Percentiles rank a stretch among this genome's conserved stretches.
Evolutionary conservation across 2,888 invertebrate species (phyloP).

Genomic region (Galerucella pusilla): DNA sequence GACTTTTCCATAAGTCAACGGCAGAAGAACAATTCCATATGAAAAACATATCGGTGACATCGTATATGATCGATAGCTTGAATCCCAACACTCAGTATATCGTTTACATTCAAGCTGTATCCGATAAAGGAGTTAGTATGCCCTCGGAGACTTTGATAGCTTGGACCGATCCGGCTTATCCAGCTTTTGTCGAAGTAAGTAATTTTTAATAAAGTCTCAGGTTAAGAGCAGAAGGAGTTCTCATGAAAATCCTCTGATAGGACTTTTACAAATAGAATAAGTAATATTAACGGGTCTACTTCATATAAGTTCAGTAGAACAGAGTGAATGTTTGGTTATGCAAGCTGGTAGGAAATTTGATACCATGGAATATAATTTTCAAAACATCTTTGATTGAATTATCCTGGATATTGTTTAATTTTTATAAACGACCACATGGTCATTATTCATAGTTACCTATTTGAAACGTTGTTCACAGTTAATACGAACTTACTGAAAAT

Average conservation of each 20-base stretch:
- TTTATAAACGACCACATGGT: too few relatives aligned
- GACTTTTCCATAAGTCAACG: constrained; percentile 77
- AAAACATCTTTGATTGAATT: too few relatives aligned
- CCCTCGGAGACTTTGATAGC: constrained; percentile 86
- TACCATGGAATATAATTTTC: too few relatives aligned
- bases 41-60: constrained; percentile 76
- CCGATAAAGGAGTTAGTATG: constrained; percentile 76
- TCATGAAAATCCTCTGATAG: neutral
- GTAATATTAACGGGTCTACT: too few relatives aligned
- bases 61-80: constrained; percentile 76
- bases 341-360: too few relatives aligned
- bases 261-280: neutral
- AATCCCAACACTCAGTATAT: constrained; percentile 86
- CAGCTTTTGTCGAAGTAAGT: constrained; percentile 84
- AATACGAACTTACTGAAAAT: too few relatives aligned
- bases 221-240: neutral
- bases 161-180: constrained; percentile 89
- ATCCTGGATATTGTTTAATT: too few relatives aligned
- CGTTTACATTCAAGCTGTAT: constrained; percentile 79
- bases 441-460: too few relatives aligned
- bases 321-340: too few relatives aligned
- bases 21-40: constrained; percentile 72
- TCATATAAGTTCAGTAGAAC: too few relatives aligned
- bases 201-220: constrained; percentile 30
- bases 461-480: too few relatives aligned